A percentile compares a stretch with the other conserved stretches of the same genome.
Conservation (phyloP, 2,113 vertebrate genomes). For the Prolemur simus region DNA sequence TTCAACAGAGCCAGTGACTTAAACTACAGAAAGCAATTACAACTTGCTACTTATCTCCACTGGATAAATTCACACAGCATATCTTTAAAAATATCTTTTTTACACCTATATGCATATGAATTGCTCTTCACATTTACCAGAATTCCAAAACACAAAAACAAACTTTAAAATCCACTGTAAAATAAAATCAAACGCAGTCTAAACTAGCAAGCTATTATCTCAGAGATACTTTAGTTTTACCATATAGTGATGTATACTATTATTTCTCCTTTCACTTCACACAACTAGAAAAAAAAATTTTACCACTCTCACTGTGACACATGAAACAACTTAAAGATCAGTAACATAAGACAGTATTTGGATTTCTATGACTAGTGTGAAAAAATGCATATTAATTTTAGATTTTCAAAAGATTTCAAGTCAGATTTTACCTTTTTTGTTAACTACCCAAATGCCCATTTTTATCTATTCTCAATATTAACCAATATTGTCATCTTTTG, state of each 20-base stretch:
- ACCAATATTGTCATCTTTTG: not conserved
- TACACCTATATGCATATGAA: not conserved
- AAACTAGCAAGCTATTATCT: not conserved
- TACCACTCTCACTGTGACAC: not conserved
- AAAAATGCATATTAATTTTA: not conserved
- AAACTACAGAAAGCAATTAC: not conserved
- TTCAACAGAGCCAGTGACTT: not conserved
- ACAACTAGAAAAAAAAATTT: not conserved
- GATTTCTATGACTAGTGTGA: not conserved
- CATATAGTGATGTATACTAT: not conserved
- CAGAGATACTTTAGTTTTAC: not conserved
- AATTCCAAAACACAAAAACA: not conserved
- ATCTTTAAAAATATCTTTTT: not conserved
- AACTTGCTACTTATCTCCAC: not conserved
- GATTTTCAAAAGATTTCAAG: not conserved
- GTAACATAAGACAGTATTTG: not conserved
- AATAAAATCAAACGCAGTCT: not conserved
- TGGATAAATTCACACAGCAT: not conserved
- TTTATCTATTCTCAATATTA: not conserved
- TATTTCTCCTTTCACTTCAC: not conserved
- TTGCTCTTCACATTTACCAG: not conserved
- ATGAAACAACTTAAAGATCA: conserved; percentile 1
- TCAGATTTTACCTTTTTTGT: not conserved
- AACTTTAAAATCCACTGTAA: not conserved
- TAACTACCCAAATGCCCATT: not conserved